A percentile compares a stretch with the other conserved stretches of the same genome.
Conservation (phyloP, 2,888 invertebrate species). For the Herminia tarsipennalis region DNA sequence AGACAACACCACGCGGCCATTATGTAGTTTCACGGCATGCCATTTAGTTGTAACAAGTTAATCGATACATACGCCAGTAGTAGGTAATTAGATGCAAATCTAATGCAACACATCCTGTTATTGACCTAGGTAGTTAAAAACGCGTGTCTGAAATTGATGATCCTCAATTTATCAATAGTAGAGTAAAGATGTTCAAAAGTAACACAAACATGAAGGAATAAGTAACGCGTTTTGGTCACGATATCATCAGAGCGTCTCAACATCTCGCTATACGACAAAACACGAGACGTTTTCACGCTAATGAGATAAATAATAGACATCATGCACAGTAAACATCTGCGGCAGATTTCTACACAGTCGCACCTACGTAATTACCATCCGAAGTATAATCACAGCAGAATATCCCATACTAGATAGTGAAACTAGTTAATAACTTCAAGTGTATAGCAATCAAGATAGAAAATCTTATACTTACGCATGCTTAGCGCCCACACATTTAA, state of each 20-base stretch:
- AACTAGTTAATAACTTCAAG: conserved; percentile 33
- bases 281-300: conserved; percentile 62
- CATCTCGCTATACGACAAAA: conserved; percentile 44
- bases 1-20: too few relatives aligned
- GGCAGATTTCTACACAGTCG: conserved; percentile 57
- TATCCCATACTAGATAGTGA: conserved; percentile 46
- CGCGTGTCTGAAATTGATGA: too few relatives aligned
- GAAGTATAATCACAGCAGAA: conserved; percentile 37
- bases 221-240: conserved; percentile 44
- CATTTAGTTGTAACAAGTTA: too few relatives aligned
- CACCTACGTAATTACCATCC: conserved; percentile 32
- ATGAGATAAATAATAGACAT: conserved; percentile 59
- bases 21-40: too few relatives aligned
- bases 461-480: conserved; percentile 13
- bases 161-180: too few relatives aligned
- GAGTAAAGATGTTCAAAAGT: background rate
- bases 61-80: background rate
- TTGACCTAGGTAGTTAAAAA: background rate
- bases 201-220: background rate
- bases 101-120: conserved; percentile 3
- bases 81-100: background rate
- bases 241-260: conserved; percentile 20
- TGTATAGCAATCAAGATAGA: conserved; percentile 11
- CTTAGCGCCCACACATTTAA: too few relatives aligned
- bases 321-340: conserved; percentile 52